Base-by-base conservation (phyloP, 2,113 vertebrate species). In the Ciconia boyciana region DNA sequence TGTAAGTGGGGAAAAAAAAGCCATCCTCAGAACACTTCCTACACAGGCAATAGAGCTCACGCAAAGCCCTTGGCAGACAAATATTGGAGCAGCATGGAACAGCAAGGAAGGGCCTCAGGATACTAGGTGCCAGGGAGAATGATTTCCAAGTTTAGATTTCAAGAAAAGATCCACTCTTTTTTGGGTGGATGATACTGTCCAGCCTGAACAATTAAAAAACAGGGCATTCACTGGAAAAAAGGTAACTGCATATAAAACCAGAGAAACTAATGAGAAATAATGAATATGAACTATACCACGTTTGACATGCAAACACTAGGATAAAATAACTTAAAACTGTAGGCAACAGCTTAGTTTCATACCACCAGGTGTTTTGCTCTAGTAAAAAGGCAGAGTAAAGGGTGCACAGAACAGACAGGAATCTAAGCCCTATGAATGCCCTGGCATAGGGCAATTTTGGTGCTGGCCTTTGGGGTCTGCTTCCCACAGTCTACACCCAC, bases 41-140 rank as follows among this genome's bases (percentile, higher is more conserved):
- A 22, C 9, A n/a, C 1, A 4, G 24, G 51, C 55, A 46, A 61
- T 0, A 82, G 31, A 70, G 44, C 36, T 87, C 85, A 41, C 0
- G 0, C 31, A 74, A 69, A 62, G 28, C 60, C 72, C 43, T 32
- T 32, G 72, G 32, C 46, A 89, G 74, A 84, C 39, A 65, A 64
- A 78, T 13, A 31, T 46, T 54, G 43, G 43, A 65, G 49, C 10
- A 52, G 11, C 28, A 36, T 16, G 52, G 61, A 80, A 74, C 19
- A 72, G 68, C 25, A 77, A 84, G 55, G 20, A 80, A 68, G 9
- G n/a, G 25, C 39, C 64, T 71, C 13, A n/a, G 64, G 77, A 46
- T 28, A 61, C 16, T 6, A 14, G 3, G 14, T 70, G 74, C 60
- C 64, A 91, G 55, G 10, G 10, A 77, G 22, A 87, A 84, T 28